Conservation (phyloP, 2,888 invertebrate genomes). For the Dicyrtomina minuta region DNA sequence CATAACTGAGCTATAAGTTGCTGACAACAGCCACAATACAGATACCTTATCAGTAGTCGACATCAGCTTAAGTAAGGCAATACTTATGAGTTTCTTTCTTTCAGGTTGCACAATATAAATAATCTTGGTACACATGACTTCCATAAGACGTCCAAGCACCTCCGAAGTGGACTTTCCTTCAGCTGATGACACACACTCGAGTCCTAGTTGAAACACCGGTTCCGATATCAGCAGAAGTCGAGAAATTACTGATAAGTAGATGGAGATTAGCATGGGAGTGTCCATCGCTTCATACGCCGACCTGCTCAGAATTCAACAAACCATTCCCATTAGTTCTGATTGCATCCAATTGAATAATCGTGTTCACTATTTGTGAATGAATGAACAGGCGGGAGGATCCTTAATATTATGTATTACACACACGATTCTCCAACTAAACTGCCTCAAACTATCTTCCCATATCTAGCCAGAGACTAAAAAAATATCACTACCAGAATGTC, state of each 20-base stretch:
- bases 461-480: background rate
- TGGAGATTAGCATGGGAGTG: conserved; percentile 71
- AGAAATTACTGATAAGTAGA: conserved; percentile 75
- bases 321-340: conserved; percentile 17
- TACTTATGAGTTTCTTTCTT: conserved; percentile 77
- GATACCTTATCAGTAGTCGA: conserved; percentile 55
- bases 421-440: background rate
- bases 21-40: too few species aligned
- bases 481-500: background rate
- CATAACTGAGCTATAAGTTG: too few species aligned
- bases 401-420: background rate
- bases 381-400: background rate
- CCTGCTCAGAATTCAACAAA: conserved; percentile 57
- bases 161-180: conserved; percentile 59
- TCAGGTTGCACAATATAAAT: conserved; percentile 75
- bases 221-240: conserved; percentile 73
- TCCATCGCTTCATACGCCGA: conserved; percentile 70
- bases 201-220: conserved; percentile 61
- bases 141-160: conserved; percentile 70
- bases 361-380: conserved; percentile 5
- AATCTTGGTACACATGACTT: conserved; percentile 78
- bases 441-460: background rate
- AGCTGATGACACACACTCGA: conserved; percentile 53
- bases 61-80: conserved; percentile 60
- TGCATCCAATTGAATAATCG: conserved; percentile 11